Conservation (phyloP, 2,113 vertebrate species). For the Xerus inauris region DNA sequence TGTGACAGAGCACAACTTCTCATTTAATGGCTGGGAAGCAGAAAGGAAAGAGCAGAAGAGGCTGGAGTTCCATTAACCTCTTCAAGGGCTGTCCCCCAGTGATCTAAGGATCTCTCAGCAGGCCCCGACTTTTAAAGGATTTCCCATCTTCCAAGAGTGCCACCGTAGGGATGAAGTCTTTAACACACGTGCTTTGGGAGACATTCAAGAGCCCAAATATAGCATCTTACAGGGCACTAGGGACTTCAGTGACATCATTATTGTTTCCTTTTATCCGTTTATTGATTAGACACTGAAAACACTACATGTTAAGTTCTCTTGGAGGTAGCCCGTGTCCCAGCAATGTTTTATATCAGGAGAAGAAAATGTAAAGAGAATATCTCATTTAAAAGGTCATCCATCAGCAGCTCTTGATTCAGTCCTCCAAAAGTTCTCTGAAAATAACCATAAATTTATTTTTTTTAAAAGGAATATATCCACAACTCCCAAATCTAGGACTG, state of each 20-base stretch:
- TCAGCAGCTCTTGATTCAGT: not conserved
- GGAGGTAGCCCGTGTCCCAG: not conserved
- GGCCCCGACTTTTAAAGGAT: not conserved
- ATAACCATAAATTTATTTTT: not conserved
- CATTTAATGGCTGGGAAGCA: not conserved
- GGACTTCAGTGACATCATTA: not conserved
- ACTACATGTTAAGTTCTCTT: not conserved
- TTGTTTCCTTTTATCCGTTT: not conserved
- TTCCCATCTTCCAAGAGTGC: not conserved
- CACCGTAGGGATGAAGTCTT: not conserved
- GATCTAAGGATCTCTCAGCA: not conserved
- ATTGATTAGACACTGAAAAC: not conserved
- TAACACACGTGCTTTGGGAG: not conserved
- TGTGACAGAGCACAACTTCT: not conserved
- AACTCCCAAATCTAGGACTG: not conserved
- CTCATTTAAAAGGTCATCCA: not conserved
- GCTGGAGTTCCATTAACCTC: not conserved
- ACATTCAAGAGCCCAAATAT: not conserved
- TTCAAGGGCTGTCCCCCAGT: not conserved
- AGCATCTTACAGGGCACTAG: not conserved
- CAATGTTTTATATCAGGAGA: not conserved
- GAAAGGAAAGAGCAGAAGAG: not conserved
- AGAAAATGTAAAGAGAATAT: not conserved
- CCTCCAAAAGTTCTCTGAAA: not conserved
- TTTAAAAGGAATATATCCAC: not conserved